phyloP scores from a whole-genome alignment of 2,113 vertebrate species.

The Callaeas wilsoni region DNA sequence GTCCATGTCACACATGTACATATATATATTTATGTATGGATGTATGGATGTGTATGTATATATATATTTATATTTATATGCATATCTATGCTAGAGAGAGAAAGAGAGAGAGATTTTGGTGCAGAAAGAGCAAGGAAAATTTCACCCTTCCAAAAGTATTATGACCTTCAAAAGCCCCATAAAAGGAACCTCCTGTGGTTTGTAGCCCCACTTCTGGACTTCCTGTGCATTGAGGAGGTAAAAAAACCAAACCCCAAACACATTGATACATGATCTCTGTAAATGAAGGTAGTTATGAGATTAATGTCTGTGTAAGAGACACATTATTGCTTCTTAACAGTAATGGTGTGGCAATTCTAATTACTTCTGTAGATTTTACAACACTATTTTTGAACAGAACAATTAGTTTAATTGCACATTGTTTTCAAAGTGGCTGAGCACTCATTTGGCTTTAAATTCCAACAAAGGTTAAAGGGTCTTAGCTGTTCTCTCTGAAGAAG shows the following conservation, averaged over 20 bases:
- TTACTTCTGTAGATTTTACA: constrained; percentile 11
- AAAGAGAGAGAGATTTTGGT: background rate
- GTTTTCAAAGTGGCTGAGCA: background rate
- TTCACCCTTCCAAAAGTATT: background rate
- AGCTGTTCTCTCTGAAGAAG: background rate
- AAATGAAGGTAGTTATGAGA: background rate
- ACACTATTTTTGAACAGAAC: constrained; percentile 10
- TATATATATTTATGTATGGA: accelerated
- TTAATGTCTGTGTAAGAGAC: background rate
- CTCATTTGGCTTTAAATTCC: background rate
- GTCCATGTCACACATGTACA: background rate
- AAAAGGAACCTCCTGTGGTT: background rate
- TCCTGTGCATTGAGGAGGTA: background rate
- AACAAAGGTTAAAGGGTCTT: background rate
- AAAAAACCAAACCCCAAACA: background rate
- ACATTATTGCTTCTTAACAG: background rate
- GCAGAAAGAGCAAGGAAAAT: background rate
- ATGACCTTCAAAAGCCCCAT: background rate
- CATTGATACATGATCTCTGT: background rate
- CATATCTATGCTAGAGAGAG: background rate
- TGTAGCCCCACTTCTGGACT: background rate
- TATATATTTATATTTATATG: background rate
- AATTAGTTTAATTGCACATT: constrained; percentile 12
- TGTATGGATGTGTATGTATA: accelerated
- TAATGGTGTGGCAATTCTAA: background rate